Evolutionary conservation across 2,797 vertebrate species (phyloP).

Genomic region (Propithecus perrieri): DNA sequence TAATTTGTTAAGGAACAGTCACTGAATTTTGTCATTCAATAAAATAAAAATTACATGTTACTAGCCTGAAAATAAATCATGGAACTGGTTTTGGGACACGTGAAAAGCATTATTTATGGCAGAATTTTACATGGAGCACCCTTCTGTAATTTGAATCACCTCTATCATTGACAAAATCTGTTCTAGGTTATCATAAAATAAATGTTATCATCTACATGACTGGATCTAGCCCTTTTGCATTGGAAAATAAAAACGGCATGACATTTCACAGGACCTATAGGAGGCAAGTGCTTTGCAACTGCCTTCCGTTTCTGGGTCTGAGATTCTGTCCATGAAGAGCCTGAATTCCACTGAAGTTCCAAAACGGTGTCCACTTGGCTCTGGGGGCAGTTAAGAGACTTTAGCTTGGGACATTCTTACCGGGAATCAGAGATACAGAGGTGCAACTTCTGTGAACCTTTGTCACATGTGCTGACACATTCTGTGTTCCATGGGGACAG

Average conservation of each 20-base stretch:
- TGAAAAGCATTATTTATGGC: neutral
- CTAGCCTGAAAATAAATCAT: neutral
- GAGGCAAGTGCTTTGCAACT: neutral
- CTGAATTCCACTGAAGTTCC: neutral
- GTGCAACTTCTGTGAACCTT: neutral
- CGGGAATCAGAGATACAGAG: neutral
- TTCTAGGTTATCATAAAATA: slow-evolving; percentile 18
- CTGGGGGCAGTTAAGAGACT: neutral
- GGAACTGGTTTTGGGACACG: neutral
- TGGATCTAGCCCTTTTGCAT: neutral
- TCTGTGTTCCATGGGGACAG: neutral
- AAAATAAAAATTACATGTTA: neutral
- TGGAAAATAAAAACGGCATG: neutral
- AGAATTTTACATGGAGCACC: neutral
- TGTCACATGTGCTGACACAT: neutral
- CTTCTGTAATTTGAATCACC: slow-evolving; percentile 8
- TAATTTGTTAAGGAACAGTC: slow-evolving; percentile 22
- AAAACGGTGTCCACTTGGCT: neutral
- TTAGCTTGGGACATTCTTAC: neutral
- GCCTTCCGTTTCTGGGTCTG: neutral
- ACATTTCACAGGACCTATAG: neutral
- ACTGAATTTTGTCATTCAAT: neutral
- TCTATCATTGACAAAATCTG: neutral
- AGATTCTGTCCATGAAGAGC: neutral
- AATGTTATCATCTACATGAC: neutral